Evolutionary conservation across 2,113 vertebrate species (phyloP), one percentile per base, ranked within the genome.

Genomic region (Chelonoidis abingdonii): DNA sequence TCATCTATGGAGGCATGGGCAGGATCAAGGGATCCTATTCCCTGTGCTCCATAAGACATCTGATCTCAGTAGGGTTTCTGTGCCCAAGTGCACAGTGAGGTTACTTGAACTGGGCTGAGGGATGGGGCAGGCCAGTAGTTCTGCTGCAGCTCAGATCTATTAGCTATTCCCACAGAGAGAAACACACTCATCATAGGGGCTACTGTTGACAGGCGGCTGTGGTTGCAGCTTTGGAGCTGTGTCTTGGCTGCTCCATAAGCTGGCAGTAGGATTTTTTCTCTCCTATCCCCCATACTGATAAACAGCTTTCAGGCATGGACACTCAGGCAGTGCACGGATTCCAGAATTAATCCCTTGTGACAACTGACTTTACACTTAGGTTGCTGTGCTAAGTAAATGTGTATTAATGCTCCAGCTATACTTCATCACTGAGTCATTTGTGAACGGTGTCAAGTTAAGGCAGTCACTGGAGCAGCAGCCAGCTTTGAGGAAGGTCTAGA

Each of bases 381-480:
- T 17, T 9, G 31, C 2, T 76, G 38, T 49, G 25, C 9, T 81
- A 11, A 0, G 1, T 1, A 3, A 75, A n/a, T 0, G 4, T 1
- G 9, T 4, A 24, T 35, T 38, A 29, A 11, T 3, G 12, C 22
- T 83, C 47, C 81, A 83, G 80, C 52, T 54, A 8, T 3, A 2
- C n/a, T 5, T 47, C 24, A 25, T 6, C 56, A 52, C 11, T 0
- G 0, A 93, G 24, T 21, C 44, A 72, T 84, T 35, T n/a, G 14
- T 2, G 50, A 6, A 38, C n/a, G 79, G 21, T 72, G 62, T 41
- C 4, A 9, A 49, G 52, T 1, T 0, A 62, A 56, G 82, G 49
- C 31, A 91, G 41, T 2, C 75, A 84, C 41, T 35, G 13, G 4
- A 78, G 5, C 17, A 90, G 50, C 47, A 78, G 69, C 10, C 49